A percentile compares a stretch with the other conserved stretches of the same genome.
Evolutionary conservation across 2,113 vertebrate genomes (phyloP).

Genomic region (Phalacrocorax carbo): DNA sequence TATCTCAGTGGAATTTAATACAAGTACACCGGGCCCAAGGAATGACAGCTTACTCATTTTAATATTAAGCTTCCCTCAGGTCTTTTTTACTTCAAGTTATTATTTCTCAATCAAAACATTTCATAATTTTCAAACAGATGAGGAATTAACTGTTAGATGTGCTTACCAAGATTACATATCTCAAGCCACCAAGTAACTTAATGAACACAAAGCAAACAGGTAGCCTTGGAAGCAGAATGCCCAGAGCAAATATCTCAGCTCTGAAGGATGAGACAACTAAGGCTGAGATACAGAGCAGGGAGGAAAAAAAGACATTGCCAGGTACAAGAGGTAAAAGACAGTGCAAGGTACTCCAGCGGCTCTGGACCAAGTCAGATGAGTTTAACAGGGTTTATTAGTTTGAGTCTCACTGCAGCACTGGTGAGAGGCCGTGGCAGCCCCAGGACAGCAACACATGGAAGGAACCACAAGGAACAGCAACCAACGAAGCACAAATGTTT

Average conservation of each 20-base stretch:
- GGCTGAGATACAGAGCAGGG: not conserved
- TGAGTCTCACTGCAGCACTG: not conserved
- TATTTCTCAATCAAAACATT: not conserved
- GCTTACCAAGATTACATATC: not conserved
- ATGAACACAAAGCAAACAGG: not conserved
- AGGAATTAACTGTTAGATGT: not conserved
- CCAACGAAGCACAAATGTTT: rapidly evolving
- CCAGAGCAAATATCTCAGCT: not conserved
- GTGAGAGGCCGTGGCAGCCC: not conserved
- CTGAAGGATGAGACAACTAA: not conserved
- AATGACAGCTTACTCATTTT: not conserved
- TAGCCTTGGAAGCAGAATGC: not conserved
- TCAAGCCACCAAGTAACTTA: not conserved
- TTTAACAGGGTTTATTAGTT: not conserved
- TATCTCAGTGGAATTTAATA: not conserved
- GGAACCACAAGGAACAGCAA: not conserved
- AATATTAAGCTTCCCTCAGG: not conserved
- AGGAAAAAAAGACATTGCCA: not conserved
- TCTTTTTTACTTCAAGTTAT: not conserved
- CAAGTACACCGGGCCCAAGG: not conserved
- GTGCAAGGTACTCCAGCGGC: not conserved
- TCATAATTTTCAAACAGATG: not conserved
- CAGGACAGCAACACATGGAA: not conserved
- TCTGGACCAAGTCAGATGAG: not conserved
- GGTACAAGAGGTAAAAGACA: not conserved